Evolutionary conservation across 2,797 vertebrate species (phyloP).

Genomic region (Liparis tanakae): DNA sequence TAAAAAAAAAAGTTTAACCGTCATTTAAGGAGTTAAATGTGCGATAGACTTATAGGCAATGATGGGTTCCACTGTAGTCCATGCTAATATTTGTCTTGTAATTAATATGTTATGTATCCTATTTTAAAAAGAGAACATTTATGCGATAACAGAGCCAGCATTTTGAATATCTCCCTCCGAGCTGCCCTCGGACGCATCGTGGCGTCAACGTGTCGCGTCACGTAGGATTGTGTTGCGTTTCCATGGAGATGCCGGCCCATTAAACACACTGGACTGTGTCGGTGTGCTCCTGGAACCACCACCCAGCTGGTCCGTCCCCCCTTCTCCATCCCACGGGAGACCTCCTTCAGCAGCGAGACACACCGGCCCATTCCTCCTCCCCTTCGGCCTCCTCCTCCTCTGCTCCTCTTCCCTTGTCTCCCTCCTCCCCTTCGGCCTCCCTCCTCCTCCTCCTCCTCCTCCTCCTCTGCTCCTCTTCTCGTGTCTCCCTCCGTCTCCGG

Average conservation of each 20-base stretch:
- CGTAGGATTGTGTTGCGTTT: neutral
- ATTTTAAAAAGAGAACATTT: neutral
- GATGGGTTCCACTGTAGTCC: neutral
- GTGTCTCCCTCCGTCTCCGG: conserved; percentile 50
- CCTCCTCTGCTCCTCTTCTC: conserved; percentile 34
- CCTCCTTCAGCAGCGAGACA: conserved; percentile 73
- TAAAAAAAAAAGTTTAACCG: too few species aligned
- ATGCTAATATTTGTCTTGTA: neutral
- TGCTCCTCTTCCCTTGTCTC: conserved; percentile 32
- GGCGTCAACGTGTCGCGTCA: neutral
- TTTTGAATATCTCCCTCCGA: neutral
- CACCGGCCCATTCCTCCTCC: conserved; percentile 76
- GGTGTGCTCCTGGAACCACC: conserved; percentile 66
- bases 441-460: too few species aligned
- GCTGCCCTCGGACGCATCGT: neutral
- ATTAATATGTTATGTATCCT: neutral
- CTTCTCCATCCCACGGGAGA: conserved; percentile 65
- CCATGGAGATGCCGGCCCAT: conserved; percentile 60
- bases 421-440: conserved; percentile 38
- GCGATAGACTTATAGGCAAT: neutral
- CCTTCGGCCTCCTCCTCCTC: conserved; percentile 41
- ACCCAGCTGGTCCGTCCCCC: conserved; percentile 60
- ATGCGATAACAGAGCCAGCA: neutral
- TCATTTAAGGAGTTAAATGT: neutral
- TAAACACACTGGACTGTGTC: conserved; percentile 62